Conservation (phyloP, 2,797 vertebrate species). For the Neoniphon sammara region DNA sequence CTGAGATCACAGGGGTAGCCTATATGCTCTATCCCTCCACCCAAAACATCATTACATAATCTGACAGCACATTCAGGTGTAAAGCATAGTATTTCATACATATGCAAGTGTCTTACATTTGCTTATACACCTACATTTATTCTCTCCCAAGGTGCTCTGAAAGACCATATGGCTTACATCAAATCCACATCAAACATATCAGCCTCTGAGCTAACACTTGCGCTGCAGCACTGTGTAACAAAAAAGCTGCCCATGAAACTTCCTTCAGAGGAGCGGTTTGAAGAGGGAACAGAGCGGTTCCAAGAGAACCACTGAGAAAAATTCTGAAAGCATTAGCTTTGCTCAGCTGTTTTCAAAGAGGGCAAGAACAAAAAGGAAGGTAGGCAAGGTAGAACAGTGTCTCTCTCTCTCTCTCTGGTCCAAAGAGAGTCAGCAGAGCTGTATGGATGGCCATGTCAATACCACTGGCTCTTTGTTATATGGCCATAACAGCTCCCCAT, state of each 20-base stretch:
- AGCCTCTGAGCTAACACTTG: not conserved
- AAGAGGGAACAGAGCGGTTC: slow-evolving; percentile 29
- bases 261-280: not conserved
- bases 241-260: slow-evolving; percentile 10
- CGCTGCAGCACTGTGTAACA: not conserved
- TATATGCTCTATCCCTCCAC: no score
- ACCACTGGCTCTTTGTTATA: slow-evolving; percentile 78
- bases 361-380: slow-evolving; percentile 42
- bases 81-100: not conserved
- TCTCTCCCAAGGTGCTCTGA: not conserved
- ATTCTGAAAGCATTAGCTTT: slow-evolving; percentile 3
- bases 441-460: slow-evolving; percentile 79
- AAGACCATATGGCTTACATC: not conserved
- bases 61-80: not conserved
- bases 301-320: slow-evolving; percentile 1
- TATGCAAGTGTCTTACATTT: not conserved
- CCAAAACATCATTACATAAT: not conserved
- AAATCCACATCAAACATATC: not conserved
- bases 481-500: slow-evolving; percentile 77
- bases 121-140: not conserved
- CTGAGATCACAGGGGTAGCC: no score
- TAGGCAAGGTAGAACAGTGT: slow-evolving; percentile 28
- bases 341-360: slow-evolving; percentile 11
- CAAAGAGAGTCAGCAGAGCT: slow-evolving; percentile 68
- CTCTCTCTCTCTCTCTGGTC: slow-evolving; percentile 31